Conservation (phyloP, 2,888 invertebrate genomes). For the Perizoma flavofasciatum region DNA sequence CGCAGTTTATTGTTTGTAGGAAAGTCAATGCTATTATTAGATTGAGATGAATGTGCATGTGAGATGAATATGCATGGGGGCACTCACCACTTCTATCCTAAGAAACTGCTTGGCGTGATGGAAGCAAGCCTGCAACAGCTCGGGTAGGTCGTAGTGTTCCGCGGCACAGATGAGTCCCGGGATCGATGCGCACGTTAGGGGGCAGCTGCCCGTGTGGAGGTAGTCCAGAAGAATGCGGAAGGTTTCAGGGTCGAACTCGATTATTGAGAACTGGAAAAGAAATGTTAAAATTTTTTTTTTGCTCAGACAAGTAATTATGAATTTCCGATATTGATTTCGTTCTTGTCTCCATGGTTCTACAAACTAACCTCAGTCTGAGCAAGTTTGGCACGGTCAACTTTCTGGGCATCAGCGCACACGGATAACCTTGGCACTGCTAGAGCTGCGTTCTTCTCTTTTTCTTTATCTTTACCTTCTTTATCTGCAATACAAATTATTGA, state of each 20-base stretch:
- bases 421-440: slow-evolving; percentile 94
- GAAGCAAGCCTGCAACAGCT: slow-evolving; percentile 96
- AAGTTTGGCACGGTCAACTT: slow-evolving; percentile 95
- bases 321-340: too few species aligned
- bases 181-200: slow-evolving; percentile 95
- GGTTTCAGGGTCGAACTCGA: slow-evolving; percentile 97
- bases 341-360: too few species aligned
- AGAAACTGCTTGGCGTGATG: slow-evolving; percentile 97
- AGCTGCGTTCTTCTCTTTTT: slow-evolving; percentile 89
- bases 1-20: too few species aligned
- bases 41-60: too few species aligned
- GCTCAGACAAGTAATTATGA: neutral
- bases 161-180: slow-evolving; percentile 97
- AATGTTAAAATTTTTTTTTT: slow-evolving; percentile 16
- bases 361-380: slow-evolving; percentile 92
- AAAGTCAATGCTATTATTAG: too few species aligned
- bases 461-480: slow-evolving; percentile 91
- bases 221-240: slow-evolving; percentile 96
- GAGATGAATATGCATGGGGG: too few species aligned
- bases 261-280: slow-evolving; percentile 92
- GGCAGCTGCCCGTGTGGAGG: slow-evolving; percentile 96
- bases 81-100: slow-evolving; percentile 92
- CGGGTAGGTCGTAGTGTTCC: slow-evolving; percentile 96
- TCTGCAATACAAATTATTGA: slow-evolving; percentile 72
- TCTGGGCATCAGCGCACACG: slow-evolving; percentile 96